Base-by-base conservation (phyloP, 2,113 vertebrate species). In the Myodes glareolus region DNA sequence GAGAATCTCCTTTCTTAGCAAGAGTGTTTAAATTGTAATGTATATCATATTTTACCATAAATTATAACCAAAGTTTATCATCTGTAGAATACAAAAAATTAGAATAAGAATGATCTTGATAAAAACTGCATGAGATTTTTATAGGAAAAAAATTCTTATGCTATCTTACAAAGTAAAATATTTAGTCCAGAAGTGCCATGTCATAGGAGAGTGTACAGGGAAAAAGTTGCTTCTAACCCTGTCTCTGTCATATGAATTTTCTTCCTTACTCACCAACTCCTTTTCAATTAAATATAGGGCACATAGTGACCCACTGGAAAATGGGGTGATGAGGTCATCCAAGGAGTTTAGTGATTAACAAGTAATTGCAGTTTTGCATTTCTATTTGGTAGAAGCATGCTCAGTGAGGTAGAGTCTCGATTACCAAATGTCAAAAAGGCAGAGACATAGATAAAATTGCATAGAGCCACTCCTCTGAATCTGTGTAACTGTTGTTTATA, bases 351-450 rank as follows among this genome's bases (percentile, higher is more conserved):
- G n/a, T 92, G 39, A 77, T 77, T 82, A 81, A 8, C 7, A 72
- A 92, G 42, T n/a, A 90, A 42, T 36, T 87, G 27, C 0, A 73
- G n/a, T 27, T 87, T 81, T 65, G 47, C 1, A 61, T 76, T 96
- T 52, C 23, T 86, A 94, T 96, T 94, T 52, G 61, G 29, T 13
- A 67, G 29, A 70, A 80, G 94, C 42, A 42, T 73, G 68, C 81
- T 92, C 77, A 94, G 52, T 42, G 11, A 58, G 2, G 90, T 42
- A 33, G 47, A 93, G 25, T 88, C 72, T 96, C 85, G 93, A 47
- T 9, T 82, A 25, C n/a, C 76, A 76, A 31, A 82, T 39, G 23
- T 88, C 81, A 90, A 45, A 19, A 17, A 4, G 2, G 78, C 16
- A 50, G 76, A 89, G 52, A 33, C 7, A 73, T 52, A 70, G 39